Base-by-base conservation (phyloP, 30 jellyfish, hydroid and myxozoan species). In the Aurelia aurita complex sp. Pacific region DNA sequence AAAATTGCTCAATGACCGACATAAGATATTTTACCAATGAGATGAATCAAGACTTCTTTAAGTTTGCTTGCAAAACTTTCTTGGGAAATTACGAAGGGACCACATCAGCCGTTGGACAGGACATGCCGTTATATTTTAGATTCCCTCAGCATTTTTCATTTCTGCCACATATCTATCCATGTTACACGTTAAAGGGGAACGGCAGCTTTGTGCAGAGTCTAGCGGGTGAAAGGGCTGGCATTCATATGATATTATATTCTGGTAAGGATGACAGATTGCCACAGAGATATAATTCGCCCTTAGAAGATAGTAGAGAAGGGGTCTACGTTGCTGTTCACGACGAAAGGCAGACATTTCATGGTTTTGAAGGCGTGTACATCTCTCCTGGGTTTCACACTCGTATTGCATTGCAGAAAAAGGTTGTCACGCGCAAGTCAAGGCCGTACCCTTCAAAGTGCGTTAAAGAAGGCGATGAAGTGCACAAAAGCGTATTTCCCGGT, bases 321-420 rank as follows among this genome's bases (percentile, higher is more conserved):
- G 17, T 79, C 18, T 64, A 7, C 33, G 80, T 79, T 12, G 13
- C 9, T 1, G n/a, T 65, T 19, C 89, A 79, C 67, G 89, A 79
- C 38, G 74, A 79, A 64, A 46, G 29, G 16, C 72, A 60, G 64
- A 79, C 66, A 23, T 19, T 64, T 10, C 80, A 69, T 9, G 11
- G 14, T 43, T 16, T 5, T n/a, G 59, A 18, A 42, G 68, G 81
- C 2, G 35, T 64, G n/a, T 43, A n/a, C 8, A 9, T 64, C 63
- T 51, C 73, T 10, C 80, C 78, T 15, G 89, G 89, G 15, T 79
- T 13, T 23, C 80, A 79, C 89, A 79, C 81, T 32, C 89, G 61
- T 51, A 18, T 79, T 57, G 23, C 63, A 46, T 7, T 79, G 11
- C 66, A 64, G 64, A 79, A 79, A 42, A 55, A 35, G 36, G 51